phyloP scores from a whole-genome alignment of 2,797 vertebrate species.

The Labroides dimidiatus region DNA sequence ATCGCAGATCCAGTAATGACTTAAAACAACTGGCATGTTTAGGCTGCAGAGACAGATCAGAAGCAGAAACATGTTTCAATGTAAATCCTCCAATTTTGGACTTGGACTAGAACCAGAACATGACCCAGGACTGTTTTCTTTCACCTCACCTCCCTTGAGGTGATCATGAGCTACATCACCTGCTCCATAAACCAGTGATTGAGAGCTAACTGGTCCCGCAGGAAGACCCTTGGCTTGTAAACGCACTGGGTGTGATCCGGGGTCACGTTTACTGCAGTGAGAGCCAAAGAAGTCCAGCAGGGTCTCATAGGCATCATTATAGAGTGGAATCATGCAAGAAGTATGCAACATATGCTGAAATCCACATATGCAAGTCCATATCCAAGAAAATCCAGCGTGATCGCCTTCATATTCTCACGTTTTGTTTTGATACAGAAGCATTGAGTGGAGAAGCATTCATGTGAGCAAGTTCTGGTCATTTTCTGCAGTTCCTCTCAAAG shows the following conservation, averaged over 20 bases:
- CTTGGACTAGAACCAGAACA: constrained; percentile 15
- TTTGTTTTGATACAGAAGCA: too few relatives aligned
- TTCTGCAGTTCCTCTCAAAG: too few relatives aligned
- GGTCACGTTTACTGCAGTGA: constrained; percentile 45
- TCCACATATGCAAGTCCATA: constrained; percentile 2
- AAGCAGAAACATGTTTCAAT: constrained; percentile 3
- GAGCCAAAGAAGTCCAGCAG: constrained; percentile 37
- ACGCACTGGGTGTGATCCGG: constrained; percentile 43
- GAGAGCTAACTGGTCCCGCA: constrained; percentile 52
- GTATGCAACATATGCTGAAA: constrained; percentile 37
- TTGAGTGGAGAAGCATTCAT: too few relatives aligned
- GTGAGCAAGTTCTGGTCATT: too few relatives aligned
- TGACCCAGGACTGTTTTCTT: background rate
- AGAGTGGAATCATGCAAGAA: constrained; percentile 24
- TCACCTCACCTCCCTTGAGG: constrained; percentile 15
- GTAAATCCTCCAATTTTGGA: constrained; percentile 4
- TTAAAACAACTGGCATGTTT: constrained; percentile 8
- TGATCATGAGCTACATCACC: constrained; percentile 41
- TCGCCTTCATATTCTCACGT: background rate
- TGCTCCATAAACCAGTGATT: constrained; percentile 51
- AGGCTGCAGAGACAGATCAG: constrained; percentile 11
- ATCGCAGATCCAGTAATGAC: constrained; percentile 2
- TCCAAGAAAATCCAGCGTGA: background rate
- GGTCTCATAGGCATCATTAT: constrained; percentile 45
- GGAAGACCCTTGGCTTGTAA: constrained; percentile 59